Evolutionary conservation across 2,797 vertebrate species (phyloP).

Genomic region (Enteromius thamalakanensis): DNA sequence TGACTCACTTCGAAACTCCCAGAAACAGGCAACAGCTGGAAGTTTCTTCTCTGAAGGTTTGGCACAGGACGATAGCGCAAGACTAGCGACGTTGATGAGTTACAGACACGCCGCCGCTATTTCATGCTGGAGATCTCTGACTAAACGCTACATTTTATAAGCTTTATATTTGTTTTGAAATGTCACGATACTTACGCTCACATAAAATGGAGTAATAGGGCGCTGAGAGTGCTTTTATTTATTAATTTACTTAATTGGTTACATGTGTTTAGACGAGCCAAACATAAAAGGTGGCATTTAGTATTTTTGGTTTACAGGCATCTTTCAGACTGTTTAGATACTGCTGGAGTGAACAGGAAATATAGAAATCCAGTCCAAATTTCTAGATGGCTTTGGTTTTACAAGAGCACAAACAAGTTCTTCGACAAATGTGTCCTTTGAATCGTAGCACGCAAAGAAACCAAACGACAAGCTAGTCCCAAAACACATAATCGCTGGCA

Average conservation of each 20-base stretch:
- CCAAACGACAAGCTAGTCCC: neutral
- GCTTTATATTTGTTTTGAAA: constrained; percentile 53
- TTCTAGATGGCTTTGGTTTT: constrained; percentile 11
- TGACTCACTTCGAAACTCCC: constrained; percentile 36
- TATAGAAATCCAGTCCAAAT: constrained; percentile 17
- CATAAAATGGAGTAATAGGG: constrained; percentile 38
- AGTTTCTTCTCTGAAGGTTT: constrained; percentile 49
- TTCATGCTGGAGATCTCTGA: constrained; percentile 44
- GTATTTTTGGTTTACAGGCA: constrained; percentile 38
- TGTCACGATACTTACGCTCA: constrained; percentile 45
- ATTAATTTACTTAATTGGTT: constrained; percentile 47
- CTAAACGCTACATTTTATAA: constrained; percentile 44
- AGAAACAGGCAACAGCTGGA: constrained; percentile 49
- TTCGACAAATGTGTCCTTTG: constrained; percentile 18
- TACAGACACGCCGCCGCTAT: constrained; percentile 33
- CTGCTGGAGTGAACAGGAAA: constrained; percentile 9
- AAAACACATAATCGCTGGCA: constrained; percentile 14
- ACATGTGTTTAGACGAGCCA: constrained; percentile 33
- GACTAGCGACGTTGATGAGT: constrained; percentile 36
- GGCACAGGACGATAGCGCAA: constrained; percentile 24
- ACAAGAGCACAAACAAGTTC: constrained; percentile 12
- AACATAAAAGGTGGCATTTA: constrained; percentile 43
- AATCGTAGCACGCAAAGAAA: constrained; percentile 10
- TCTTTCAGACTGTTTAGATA: constrained; percentile 40
- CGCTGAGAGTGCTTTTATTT: constrained; percentile 40